A percentile compares a stretch with the other conserved stretches of the same genome.
Evolutionary conservation across 2,888 invertebrate species (phyloP).

Genomic region (Drosophila kambysellisi): DNA sequence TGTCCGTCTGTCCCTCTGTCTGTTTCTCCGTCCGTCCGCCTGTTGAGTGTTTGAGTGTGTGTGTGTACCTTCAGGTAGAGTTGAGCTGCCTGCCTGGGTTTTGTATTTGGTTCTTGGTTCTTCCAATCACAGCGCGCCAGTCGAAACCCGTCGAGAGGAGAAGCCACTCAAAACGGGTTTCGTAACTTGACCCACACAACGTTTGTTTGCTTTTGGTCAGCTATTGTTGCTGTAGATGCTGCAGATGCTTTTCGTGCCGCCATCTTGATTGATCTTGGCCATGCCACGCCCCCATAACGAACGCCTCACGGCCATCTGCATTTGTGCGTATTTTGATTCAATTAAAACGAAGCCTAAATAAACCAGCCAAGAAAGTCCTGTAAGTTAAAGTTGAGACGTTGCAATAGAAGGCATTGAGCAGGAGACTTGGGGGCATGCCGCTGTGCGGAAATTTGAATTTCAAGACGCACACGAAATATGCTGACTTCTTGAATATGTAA

Average conservation of each 20-base stretch:
- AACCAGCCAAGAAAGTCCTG: background rate
- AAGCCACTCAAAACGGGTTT: slow-evolving; percentile 63
- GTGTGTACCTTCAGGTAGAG: slow-evolving; percentile 3
- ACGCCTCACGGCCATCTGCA: slow-evolving; percentile 31
- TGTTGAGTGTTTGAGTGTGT: slow-evolving; percentile 8
- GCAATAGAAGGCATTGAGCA: background rate
- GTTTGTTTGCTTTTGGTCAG: slow-evolving; percentile 34
- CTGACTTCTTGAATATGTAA: slow-evolving; percentile 43
- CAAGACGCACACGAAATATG: background rate
- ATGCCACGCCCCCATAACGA: slow-evolving; percentile 40
- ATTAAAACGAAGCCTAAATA: slow-evolving; percentile 44
- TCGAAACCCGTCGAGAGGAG: slow-evolving; percentile 34
- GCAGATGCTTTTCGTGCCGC: slow-evolving; percentile 38
- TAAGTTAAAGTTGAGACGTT: background rate
- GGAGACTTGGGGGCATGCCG: background rate
- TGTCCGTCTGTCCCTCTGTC: background rate
- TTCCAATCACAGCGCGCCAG: slow-evolving; percentile 68
- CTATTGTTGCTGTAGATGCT: slow-evolving; percentile 9
- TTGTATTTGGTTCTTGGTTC: slow-evolving; percentile 20
- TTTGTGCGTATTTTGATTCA: slow-evolving; percentile 47
- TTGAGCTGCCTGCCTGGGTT: background rate
- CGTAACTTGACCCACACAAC: slow-evolving; percentile 60
- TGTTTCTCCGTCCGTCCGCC: background rate
- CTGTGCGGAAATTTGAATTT: background rate
- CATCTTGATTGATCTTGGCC: slow-evolving; percentile 40